These are phyloP conservation scores for Mallotus villosus DNA, from an alignment of 2,797 vertebrate genomes.

Conservation along the genomic window DNA sequence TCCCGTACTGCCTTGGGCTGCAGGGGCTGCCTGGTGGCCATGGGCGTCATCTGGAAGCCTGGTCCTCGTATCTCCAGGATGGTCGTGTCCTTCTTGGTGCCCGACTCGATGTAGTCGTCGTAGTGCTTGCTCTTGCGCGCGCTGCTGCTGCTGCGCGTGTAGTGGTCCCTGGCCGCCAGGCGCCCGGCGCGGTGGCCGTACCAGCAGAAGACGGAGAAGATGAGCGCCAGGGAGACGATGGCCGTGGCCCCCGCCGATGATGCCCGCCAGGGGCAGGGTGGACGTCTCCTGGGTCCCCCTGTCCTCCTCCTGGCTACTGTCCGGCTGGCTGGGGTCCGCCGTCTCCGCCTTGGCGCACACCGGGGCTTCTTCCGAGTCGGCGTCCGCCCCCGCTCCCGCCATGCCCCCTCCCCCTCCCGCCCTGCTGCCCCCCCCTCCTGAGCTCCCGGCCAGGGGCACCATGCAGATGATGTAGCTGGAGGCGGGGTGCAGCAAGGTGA, in stretches of 20 bases:
- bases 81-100: constrained; percentile 93
- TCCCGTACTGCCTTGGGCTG: constrained; percentile 84
- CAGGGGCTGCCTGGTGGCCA: constrained; percentile 76
- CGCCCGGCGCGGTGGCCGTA: constrained; percentile 83
- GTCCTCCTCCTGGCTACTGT: constrained; percentile 74
- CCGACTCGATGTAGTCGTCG: constrained; percentile 90
- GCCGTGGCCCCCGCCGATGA: constrained; percentile 85
- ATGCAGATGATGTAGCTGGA: constrained; percentile 93
- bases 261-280: constrained; percentile 83
- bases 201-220: constrained; percentile 88
- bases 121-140: constrained; percentile 86
- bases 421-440: constrained; percentile 49
- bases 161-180: constrained; percentile 80
- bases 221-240: constrained; percentile 85
- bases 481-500: constrained; percentile 85
- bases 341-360: constrained; percentile 93
- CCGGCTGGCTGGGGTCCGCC: constrained; percentile 67
- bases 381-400: constrained; percentile 66
- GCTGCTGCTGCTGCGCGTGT: constrained; percentile 76
- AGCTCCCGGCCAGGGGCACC: constrained; percentile 82
- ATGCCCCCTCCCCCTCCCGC: constrained; percentile 50
- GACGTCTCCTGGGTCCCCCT: constrained; percentile 68
- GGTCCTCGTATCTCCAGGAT: constrained; percentile 89
- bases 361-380: constrained; percentile 80
- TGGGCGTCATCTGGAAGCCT: constrained; percentile 89